These are phyloP conservation scores for Plutomurus gul DNA, from an alignment of 1,140 invertebrate genomes.

Conservation along the genomic window DNA sequence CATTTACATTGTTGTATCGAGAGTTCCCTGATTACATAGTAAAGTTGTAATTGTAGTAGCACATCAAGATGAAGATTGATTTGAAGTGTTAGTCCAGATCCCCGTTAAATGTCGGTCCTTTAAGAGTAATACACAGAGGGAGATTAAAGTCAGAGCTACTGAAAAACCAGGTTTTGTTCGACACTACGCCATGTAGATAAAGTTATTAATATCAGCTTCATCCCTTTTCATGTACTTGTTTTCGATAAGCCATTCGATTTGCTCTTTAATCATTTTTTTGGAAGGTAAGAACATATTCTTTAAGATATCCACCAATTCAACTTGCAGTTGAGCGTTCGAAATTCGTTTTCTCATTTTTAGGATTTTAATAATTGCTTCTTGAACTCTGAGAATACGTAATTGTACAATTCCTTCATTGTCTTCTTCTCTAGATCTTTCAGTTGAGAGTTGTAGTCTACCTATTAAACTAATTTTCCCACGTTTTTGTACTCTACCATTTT, in stretches of 20 bases:
- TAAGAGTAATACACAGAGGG: too few relatives aligned
- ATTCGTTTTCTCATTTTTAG: slow-evolving; percentile 96
- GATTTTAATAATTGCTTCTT: slow-evolving; percentile 89
- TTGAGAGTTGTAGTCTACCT: slow-evolving; percentile 89
- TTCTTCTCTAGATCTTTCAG: slow-evolving; percentile 92
- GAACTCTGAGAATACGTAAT: slow-evolving; percentile 85
- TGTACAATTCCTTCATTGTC: slow-evolving; percentile 98
- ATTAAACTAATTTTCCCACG: slow-evolving; percentile 94
- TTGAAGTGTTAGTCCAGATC: too few relatives aligned
- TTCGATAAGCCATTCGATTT: slow-evolving; percentile 98
- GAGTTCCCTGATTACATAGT: too few relatives aligned
- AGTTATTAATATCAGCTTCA: slow-evolving; percentile 96
- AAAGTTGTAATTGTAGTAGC: too few relatives aligned
- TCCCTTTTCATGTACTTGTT: slow-evolving; percentile 96
- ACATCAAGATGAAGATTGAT: too few relatives aligned
- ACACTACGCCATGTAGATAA: slow-evolving; percentile 91
- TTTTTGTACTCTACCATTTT: slow-evolving; percentile 92
- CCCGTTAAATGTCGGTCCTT: too few relatives aligned
- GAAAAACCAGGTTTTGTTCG: not conserved
- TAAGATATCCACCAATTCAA: slow-evolving; percentile 94
- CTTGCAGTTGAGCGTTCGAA: slow-evolving; percentile 90
- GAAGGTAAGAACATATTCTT: slow-evolving; percentile 99
- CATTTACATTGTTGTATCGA: too few relatives aligned
- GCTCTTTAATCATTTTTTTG: slow-evolving; percentile 99
- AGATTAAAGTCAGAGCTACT: too few relatives aligned